These are phyloP conservation scores for Pseudomyrmex pallidus DNA, from an alignment of 1,140 invertebrate genomes.

Conservation along the genomic window DNA sequence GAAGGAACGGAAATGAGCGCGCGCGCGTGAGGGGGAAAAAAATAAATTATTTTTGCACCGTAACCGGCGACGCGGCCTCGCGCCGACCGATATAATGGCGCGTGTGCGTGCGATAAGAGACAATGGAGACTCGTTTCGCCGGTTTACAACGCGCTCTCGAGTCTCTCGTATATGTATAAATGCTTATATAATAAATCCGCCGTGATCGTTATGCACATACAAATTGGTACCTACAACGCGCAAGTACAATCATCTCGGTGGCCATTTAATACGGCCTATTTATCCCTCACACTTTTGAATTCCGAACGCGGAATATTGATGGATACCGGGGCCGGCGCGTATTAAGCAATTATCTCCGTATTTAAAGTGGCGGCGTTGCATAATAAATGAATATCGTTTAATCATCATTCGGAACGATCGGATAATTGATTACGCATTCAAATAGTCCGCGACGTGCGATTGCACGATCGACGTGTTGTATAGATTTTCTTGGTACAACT, in stretches of 20 bases:
- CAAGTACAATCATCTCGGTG: conserved; percentile 9
- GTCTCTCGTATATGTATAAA: not conserved
- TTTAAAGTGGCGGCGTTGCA: conserved; percentile 12
- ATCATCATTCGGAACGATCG: conserved; percentile 30
- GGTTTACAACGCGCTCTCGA: not conserved
- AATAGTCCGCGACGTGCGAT: not conserved
- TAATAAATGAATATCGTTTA: conserved; percentile 47
- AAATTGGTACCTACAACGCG: conserved; percentile 13
- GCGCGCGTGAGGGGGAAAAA: not conserved
- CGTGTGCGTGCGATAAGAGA: conserved; percentile 24
- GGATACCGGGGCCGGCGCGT: not conserved
- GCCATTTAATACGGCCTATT: conserved; percentile 30
- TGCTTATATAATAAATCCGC: conserved; percentile 17
- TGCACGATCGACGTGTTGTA: not conserved
- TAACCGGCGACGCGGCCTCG: not conserved
- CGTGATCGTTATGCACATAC: conserved; percentile 7
- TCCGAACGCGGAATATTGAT: conserved; percentile 31
- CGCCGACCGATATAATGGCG: not conserved
- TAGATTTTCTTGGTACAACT: not conserved
- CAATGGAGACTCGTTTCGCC: conserved; percentile 26
- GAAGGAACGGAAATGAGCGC: conserved; percentile 10
- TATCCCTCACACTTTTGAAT: conserved; percentile 39
- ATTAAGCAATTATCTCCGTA: conserved; percentile 38
- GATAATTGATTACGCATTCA: conserved; percentile 36
- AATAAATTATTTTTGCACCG: conserved; percentile 24